Conservation (phyloP, 2,113 vertebrate genomes). For the Pungitius pungitius region DNA sequence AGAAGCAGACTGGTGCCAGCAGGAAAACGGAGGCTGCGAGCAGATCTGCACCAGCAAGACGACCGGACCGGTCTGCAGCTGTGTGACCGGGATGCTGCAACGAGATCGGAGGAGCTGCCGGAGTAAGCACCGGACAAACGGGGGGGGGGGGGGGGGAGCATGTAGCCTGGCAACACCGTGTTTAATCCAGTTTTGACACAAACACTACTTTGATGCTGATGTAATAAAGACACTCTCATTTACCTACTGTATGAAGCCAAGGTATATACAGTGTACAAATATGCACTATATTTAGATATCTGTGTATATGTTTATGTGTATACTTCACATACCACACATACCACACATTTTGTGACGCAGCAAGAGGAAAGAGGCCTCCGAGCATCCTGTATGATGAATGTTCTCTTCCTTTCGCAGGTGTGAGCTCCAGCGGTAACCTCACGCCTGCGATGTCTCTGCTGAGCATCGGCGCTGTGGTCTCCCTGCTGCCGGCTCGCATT, state of each 20-base stretch:
- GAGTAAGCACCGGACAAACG: constrained; percentile 74
- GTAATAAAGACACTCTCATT: background rate
- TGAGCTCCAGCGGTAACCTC: constrained; percentile 68
- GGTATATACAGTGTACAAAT: too few relatives aligned
- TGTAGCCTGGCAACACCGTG: background rate
- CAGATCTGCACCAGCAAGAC: constrained; percentile 93
- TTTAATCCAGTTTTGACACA: too few relatives aligned
- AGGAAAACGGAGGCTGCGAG: constrained; percentile 92
- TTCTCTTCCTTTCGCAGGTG: constrained; percentile 64
- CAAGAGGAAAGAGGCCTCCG: background rate
- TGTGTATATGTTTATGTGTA: background rate
- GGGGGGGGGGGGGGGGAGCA: background rate
- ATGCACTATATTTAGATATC: background rate
- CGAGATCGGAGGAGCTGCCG: constrained; percentile 89
- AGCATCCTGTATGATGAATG: background rate
- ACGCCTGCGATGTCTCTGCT: constrained; percentile 60
- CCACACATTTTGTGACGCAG: background rate
- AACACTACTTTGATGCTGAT: background rate
- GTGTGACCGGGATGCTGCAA: constrained; percentile 92
- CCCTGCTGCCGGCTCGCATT: constrained; percentile 56
- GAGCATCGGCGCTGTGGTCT: constrained; percentile 55
- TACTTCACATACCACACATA: background rate
- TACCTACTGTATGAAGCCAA: background rate
- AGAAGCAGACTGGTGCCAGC: constrained; percentile 93
- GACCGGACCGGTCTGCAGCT: constrained; percentile 90